A percentile compares a stretch with the other conserved stretches of the same genome.
Evolutionary conservation across 2,797 vertebrate genomes (phyloP).

Genomic region (Pseudocheirus occidentalis): DNA sequence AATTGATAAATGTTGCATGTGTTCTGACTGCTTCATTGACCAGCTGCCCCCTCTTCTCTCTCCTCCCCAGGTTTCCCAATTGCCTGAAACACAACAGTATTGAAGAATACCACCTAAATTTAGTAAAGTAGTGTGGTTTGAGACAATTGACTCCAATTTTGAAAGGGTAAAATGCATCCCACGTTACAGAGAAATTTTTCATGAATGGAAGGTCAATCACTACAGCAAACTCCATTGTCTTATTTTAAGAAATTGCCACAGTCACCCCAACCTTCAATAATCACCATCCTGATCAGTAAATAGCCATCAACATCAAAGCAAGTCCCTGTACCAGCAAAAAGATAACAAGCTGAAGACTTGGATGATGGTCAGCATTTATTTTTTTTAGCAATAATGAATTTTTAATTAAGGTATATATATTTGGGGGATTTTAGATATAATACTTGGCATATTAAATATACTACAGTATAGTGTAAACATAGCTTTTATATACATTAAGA

Average conservation of each 20-base stretch:
- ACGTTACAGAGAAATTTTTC: background rate
- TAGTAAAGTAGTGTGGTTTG: background rate
- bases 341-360: background rate
- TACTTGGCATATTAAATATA: background rate
- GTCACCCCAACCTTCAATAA: background rate
- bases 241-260: background rate
- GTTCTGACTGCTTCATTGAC: background rate
- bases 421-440: background rate
- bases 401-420: background rate
- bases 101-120: background rate
- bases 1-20: background rate
- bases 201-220: background rate
- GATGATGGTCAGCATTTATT: background rate
- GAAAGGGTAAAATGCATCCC: background rate
- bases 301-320: background rate
- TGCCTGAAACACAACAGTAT: background rate
- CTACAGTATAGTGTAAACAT: background rate
- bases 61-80: background rate
- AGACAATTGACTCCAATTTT: background rate
- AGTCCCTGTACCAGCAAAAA: background rate
- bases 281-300: background rate
- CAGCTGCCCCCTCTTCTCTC: background rate
- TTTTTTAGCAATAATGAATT: background rate
- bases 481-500: background rate
- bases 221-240: background rate